A percentile compares a stretch with the other conserved stretches of the same genome.
phyloP scores from a whole-genome alignment of 2,797 vertebrate species.

The Vultur gryphus region DNA sequence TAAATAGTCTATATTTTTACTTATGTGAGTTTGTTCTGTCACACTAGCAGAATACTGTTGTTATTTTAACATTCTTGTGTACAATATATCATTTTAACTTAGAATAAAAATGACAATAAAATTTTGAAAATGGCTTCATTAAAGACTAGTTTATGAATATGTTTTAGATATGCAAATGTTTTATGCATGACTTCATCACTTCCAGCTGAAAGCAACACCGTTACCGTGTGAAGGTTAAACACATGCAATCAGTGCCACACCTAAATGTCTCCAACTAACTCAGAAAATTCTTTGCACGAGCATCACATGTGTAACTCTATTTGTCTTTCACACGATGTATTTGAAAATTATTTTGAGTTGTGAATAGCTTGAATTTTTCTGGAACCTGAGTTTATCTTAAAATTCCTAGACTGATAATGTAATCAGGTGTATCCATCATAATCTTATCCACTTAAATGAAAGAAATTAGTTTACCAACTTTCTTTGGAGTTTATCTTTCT shows the following conservation, averaged over 20 bases:
- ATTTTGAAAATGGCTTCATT: not conserved
- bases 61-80: not conserved
- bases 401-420: not conserved
- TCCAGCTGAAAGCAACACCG: not conserved
- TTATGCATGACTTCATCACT: not conserved
- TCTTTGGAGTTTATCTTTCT: not conserved
- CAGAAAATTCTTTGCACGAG: not conserved
- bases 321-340: not conserved
- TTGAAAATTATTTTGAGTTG: not conserved
- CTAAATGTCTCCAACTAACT: not conserved
- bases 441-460: not conserved
- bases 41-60: not conserved
- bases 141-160: not conserved
- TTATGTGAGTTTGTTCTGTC: not conserved
- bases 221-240: fast-evolving
- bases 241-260: not conserved
- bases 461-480: not conserved
- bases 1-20: not conserved
- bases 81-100: not conserved
- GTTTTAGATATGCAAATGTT: not conserved
- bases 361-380: not conserved
- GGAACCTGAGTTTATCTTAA: not conserved
- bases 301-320: not conserved
- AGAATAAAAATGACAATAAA: not conserved
- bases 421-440: not conserved